Base-by-base conservation (phyloP, 2,797 vertebrate species). In the Tokudaia muenninki region DNA sequence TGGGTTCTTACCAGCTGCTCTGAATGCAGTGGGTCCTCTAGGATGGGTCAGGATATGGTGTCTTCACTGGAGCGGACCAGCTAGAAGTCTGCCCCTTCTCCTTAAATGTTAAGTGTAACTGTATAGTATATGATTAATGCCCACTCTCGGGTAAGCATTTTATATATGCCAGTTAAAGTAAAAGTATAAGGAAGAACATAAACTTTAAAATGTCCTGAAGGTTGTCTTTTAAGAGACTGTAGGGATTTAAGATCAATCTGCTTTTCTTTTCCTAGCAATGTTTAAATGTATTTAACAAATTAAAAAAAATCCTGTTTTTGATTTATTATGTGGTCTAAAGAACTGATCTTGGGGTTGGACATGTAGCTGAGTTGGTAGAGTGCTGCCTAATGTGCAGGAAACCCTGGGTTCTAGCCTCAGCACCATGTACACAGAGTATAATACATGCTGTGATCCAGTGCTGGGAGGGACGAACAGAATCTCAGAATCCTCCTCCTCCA, bases 221-320 rank as follows among this genome's bases (percentile, higher is more conserved):
- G 57, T 22, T 94, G 67, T 87, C 61, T 91, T 5, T 75, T 94
- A 92, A 86, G 81, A 91, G 87, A 92, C 95, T 47, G 22, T 87
- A 14, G 59, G 79, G 29, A 80, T 93, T 95, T 93, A 61, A 96
- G 55, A 80, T 96, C 70, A 95, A 0, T 87, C n/a, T 86, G 89
- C 50, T 82, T 67, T 67, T 65, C 92, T 94, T 74, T 94, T 95
- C 37, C 31, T 3, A 59, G 6, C 55, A 95, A 55, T 74, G 84
- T 52, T 91, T 82, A 78, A 75, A 67, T 82, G 80, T 78, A 78
- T 87, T 50, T 52, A 79, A 74, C 72, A 78, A 80, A 63, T 79
- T 16, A 12, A 89, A 55, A 19, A 65, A 61, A 65, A n/a, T 6
- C 37, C 44, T 78, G 29, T 13, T 44, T 95, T 78, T 92, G 72